Evolutionary conservation across 23 tunicate genomes (phyloP).

Genomic region (Halocynthia aurantium): DNA sequence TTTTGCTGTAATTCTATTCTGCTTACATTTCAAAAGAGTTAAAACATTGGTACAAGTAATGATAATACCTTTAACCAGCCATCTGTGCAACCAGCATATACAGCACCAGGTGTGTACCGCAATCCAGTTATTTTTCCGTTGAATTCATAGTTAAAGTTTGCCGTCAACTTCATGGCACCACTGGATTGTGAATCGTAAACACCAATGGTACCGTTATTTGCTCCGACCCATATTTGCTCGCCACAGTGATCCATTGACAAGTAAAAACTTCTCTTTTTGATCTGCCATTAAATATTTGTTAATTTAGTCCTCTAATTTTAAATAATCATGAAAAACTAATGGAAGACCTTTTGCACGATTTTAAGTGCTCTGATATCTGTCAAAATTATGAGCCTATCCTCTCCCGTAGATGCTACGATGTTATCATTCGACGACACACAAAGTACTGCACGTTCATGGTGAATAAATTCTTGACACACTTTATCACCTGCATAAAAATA

Average conservation of each 20-base stretch:
- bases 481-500: neutral
- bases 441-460: conserved; percentile 7
- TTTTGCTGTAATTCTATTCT: too few relatives aligned
- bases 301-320: neutral
- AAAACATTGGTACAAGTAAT: neutral
- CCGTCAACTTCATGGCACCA: neutral
- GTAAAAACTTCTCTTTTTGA: neutral
- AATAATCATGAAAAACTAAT: neutral
- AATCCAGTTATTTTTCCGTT: conserved; percentile 11
- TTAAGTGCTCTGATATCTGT: neutral
- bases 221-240: conserved; percentile 19
- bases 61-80: conserved; percentile 18
- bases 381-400: conserved; percentile 1
- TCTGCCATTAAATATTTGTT: neutral
- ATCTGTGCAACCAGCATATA: conserved; percentile 23
- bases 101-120: conserved; percentile 13
- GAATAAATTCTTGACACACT: neutral
- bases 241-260: neutral
- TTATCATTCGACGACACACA: conserved; percentile 4
- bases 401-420: conserved; percentile 12
- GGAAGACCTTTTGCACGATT: conserved; percentile 12
- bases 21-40: neutral
- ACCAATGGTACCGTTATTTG: neutral
- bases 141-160: conserved; percentile 2
- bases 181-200: conserved; percentile 10